A percentile compares a stretch with the other conserved stretches of the same genome.
Conservation (phyloP, 1,140 invertebrate species). For the Steinernema khuongi region DNA sequence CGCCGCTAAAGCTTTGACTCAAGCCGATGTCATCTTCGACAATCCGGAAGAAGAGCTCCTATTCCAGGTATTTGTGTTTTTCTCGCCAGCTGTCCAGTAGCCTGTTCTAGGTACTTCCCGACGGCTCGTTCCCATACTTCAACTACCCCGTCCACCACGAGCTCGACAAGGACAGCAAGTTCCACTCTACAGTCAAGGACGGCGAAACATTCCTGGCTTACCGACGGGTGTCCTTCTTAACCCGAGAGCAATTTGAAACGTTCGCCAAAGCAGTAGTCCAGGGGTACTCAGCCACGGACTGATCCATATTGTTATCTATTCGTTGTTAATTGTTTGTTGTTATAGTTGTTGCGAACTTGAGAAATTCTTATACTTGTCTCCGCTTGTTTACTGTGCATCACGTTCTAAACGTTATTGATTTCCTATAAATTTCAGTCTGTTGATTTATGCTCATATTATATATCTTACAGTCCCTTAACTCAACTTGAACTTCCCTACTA, state of each 20-base stretch:
- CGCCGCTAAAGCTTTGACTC: slow-evolving; percentile 19
- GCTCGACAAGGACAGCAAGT: slow-evolving; percentile 28
- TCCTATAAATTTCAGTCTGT: too few species aligned
- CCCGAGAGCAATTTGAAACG: neutral
- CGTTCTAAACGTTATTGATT: too few species aligned
- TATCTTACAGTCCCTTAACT: too few species aligned
- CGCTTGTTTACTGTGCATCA: neutral
- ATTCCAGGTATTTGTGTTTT: slow-evolving; percentile 13
- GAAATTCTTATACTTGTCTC: neutral
- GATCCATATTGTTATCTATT: neutral
- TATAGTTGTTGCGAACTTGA: neutral
- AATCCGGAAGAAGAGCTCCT: slow-evolving; percentile 29
- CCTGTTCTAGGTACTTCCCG: slow-evolving; percentile 16
- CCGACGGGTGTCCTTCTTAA: slow-evolving; percentile 11
- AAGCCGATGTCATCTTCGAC: slow-evolving; percentile 30
- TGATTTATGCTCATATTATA: too few species aligned
- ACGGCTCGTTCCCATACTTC: slow-evolving; percentile 24
- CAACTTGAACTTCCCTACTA: too few species aligned
- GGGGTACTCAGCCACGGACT: neutral
- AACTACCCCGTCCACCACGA: slow-evolving; percentile 30
- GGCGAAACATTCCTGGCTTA: slow-evolving; percentile 26
- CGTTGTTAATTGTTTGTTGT: too few species aligned
- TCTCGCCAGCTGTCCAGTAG: neutral
- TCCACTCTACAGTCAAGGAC: slow-evolving; percentile 25
- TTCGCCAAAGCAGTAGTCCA: slow-evolving; percentile 1